A percentile compares a stretch with the other conserved stretches of the same genome.
Conservation (phyloP, 2,888 invertebrate genomes). For the Smittia sp. region DNA sequence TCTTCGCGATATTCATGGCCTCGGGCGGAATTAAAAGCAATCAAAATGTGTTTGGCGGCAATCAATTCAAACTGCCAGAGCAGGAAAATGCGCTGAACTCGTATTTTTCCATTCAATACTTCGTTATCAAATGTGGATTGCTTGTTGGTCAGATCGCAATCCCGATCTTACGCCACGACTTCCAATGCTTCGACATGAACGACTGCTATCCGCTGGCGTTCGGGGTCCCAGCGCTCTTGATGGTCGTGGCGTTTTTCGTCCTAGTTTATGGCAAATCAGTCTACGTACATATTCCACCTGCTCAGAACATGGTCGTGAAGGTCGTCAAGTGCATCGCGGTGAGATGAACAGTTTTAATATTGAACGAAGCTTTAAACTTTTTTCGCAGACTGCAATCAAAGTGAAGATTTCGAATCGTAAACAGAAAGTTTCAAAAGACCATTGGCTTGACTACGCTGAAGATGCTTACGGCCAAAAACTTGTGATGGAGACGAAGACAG, state of each 20-base stretch:
- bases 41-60: constrained; percentile 63
- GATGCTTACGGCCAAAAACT: constrained; percentile 38
- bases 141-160: constrained; percentile 59
- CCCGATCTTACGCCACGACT: constrained; percentile 57
- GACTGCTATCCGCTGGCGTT: constrained; percentile 59
- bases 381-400: not conserved
- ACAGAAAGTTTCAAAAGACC: not conserved
- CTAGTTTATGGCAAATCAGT: not conserved
- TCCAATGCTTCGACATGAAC: constrained; percentile 53
- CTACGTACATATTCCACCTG: not conserved
- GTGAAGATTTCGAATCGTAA: not conserved
- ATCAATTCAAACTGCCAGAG: constrained; percentile 56
- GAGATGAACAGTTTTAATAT: not conserved
- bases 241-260: constrained; percentile 54
- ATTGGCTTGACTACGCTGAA: constrained; percentile 42
- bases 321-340: constrained; percentile 26
- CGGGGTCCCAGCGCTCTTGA: constrained; percentile 59
- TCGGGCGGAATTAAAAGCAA: constrained; percentile 65
- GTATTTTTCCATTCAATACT: constrained; percentile 63
- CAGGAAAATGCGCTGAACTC: constrained; percentile 55
- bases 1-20: constrained; percentile 58
- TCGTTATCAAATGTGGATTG: constrained; percentile 55
- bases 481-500: constrained; percentile 52
- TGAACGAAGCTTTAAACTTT: no score
- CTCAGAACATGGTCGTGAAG: constrained; percentile 10